A percentile compares a stretch with the other conserved stretches of the same genome.
These are phyloP conservation scores for Leuciscus waleckii DNA, from an alignment of 2,797 vertebrate species.

Conservation along the genomic window DNA sequence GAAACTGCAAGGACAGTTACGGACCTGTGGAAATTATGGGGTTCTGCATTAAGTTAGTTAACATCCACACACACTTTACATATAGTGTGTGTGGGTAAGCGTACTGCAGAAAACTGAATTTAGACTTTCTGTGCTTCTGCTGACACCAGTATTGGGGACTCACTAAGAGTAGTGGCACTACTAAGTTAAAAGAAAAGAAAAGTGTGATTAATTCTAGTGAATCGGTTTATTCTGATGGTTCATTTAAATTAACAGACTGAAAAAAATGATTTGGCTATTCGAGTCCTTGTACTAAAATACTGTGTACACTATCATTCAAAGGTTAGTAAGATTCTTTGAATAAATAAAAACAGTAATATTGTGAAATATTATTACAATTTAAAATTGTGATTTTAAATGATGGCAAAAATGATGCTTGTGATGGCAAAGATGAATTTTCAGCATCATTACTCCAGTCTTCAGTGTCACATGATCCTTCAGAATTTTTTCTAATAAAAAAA, in stretches of 20 bases:
- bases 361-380: background rate
- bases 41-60: conserved; percentile 43
- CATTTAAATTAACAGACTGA: background rate
- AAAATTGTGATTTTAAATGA: background rate
- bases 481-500: background rate
- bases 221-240: background rate
- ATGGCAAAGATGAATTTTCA: background rate
- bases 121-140: background rate
- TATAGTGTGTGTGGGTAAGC: background rate
- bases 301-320: too few relatives aligned
- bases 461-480: background rate
- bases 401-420: too few relatives aligned
- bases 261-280: background rate
- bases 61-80: conserved; percentile 46
- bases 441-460: background rate
- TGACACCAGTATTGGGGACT: background rate
- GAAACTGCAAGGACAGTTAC: conserved; percentile 59
- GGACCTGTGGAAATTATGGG: conserved; percentile 68
- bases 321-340: background rate
- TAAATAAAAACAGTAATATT: background rate
- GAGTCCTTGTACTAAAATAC: background rate
- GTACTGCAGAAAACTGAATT: background rate
- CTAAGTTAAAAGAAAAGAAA: background rate
- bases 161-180: background rate
- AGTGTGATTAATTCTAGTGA: background rate